A percentile compares a stretch with the other conserved stretches of the same genome.
These are phyloP conservation scores for Notarius lentiginosus DNA, from an alignment of 2,113 vertebrate species.

Conservation along the genomic window DNA sequence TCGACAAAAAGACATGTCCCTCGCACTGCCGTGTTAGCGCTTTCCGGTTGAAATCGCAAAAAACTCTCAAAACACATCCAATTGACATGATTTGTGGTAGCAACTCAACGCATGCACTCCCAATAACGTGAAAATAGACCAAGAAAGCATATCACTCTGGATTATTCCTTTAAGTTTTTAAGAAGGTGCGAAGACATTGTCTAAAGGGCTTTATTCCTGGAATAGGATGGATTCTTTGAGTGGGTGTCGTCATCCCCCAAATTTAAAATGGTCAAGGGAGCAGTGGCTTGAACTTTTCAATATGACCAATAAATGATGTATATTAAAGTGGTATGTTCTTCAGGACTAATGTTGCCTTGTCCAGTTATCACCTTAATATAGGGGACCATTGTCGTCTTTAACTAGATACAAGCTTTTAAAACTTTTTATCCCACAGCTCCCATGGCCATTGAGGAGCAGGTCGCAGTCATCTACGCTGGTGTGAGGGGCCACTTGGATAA, in stretches of 20 bases:
- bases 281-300: background rate
- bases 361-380: background rate
- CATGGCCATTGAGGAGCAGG: constrained; percentile 99
- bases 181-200: background rate
- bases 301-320: background rate
- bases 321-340: background rate
- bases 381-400: too few species aligned
- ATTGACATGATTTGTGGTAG: too few species aligned
- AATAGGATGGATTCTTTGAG: background rate
- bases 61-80: too few species aligned
- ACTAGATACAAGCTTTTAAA: background rate
- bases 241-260: background rate
- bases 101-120: too few species aligned
- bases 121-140: too few species aligned
- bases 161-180: too few species aligned
- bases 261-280: background rate
- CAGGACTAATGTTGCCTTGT: background rate
- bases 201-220: background rate
- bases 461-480: constrained; percentile 95
- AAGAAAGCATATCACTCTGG: too few species aligned
- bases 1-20: too few species aligned
- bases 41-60: too few species aligned
- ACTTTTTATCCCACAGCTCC: constrained; percentile 71
- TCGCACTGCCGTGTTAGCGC: too few species aligned
- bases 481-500: constrained; percentile 96